Evolutionary conservation across 2,113 vertebrate species (phyloP), one percentile per base, ranked within the genome.

Genomic region (Oreochromis spilurus): DNA sequence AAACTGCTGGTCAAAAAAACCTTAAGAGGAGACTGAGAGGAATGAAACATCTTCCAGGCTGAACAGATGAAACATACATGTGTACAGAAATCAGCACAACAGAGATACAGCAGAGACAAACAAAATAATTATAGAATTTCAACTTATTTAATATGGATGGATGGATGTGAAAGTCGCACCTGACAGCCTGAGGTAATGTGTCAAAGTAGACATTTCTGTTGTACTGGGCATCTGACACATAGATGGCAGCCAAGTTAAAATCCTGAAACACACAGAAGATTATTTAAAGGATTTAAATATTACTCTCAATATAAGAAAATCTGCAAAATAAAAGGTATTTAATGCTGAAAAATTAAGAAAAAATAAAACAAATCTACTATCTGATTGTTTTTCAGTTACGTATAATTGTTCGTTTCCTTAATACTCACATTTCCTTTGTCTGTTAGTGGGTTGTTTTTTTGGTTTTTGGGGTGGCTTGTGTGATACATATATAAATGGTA

Each of bases 161-260:
- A 65, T 67, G 34, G 13, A 48, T 48, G 24, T 17, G 24, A 34
- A 7, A 3, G 7, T 13, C 86, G 96, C 93, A 99, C 98, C 97
- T 97, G 90, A 99, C 94, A 0, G 97, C 96, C 91, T 95, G 94
- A 2, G 97, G 97, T 0, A 97, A 97, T 1, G 97, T 97, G 91
- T 97, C 96, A 16, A 99, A 99, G 9, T 86, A 96, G 43, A 99
- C 97, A 77, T 99, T 99, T 75, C 98, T 96, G 95, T 98, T 98
- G 93, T 98, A 97, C 84, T 99, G 97, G 6, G 98, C 98, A 40
- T 99, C 98, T 0, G 97, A 99, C 38, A 99, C 97, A 4, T 97
- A 98, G 5, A 97, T 96, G 0, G 97, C 96, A 1, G 98, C 98
- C 93, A 99, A 93, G 31, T 98, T 92, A 3, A 99, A 94, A 4